These are phyloP conservation scores for Hyperoplus immaculatus DNA, from an alignment of 2,797 vertebrate species.

Conservation along the genomic window DNA sequence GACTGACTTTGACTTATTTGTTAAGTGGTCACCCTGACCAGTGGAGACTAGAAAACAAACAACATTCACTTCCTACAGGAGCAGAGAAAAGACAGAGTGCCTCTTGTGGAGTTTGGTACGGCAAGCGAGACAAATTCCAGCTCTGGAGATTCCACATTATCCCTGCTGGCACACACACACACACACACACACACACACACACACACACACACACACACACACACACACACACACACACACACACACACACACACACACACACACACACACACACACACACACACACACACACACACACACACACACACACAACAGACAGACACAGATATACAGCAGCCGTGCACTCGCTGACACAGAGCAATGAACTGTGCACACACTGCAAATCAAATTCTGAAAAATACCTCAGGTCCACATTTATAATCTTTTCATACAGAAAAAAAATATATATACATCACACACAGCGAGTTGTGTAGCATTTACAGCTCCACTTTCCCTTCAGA, in stretches of 20 bases:
- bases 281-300: conserved; percentile 39
- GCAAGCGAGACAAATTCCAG: conserved; percentile 31
- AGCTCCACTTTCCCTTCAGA: conserved; percentile 36
- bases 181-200: conserved; percentile 43
- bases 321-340: conserved; percentile 26
- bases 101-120: conserved; percentile 47
- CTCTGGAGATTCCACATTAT: conserved; percentile 56
- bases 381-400: conserved; percentile 49
- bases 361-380: conserved; percentile 5
- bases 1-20: neutral
- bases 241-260: conserved; percentile 38
- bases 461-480: conserved; percentile 8
- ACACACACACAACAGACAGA: conserved; percentile 49
- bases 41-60: conserved; percentile 33
- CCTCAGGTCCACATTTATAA: conserved; percentile 30
- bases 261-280: conserved; percentile 41
- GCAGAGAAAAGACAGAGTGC: conserved; percentile 23
- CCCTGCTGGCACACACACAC: conserved; percentile 32
- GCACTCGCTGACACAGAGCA: conserved; percentile 24
- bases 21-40: conserved; percentile 9
- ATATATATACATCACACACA: neutral
- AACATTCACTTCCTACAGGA: conserved; percentile 17
- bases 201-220: conserved; percentile 19
- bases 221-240: conserved; percentile 39
- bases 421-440: conserved; percentile 11